Evolutionary conservation across 1,140 invertebrate genomes (phyloP).

Genomic region (Papilio helenus): DNA sequence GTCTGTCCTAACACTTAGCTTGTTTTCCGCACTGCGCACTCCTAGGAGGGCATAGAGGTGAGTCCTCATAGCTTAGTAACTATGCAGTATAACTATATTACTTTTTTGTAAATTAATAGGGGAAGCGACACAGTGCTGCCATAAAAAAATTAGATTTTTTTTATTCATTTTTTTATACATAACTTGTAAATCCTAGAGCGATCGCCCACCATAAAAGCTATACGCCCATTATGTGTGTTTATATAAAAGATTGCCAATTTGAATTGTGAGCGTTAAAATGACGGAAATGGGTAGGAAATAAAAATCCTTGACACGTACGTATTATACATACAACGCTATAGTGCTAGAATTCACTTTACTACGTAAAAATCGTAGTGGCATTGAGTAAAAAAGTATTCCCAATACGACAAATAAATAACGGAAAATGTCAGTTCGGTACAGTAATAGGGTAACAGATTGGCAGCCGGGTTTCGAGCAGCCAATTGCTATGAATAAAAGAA

Average conservation of each 20-base stretch:
- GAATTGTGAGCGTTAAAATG: too few species aligned
- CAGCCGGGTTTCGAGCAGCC: background rate
- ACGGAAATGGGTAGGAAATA: too few species aligned
- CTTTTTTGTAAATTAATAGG: background rate
- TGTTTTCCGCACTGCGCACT: constrained; percentile 70
- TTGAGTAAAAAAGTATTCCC: constrained; percentile 1
- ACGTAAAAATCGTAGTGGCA: background rate
- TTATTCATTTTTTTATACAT: too few species aligned
- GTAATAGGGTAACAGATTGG: background rate
- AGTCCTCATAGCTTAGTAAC: constrained; percentile 52
- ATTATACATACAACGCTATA: background rate
- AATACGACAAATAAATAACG: background rate
- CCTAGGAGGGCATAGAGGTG: constrained; percentile 80
- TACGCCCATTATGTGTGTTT: too few species aligned
- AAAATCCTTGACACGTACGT: too few species aligned
- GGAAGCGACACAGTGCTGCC: too few species aligned
- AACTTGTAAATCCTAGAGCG: too few species aligned
- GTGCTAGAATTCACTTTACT: background rate
- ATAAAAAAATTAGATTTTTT: too few species aligned
- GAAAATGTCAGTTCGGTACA: background rate
- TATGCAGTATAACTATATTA: constrained; percentile 26
- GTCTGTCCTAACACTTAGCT: constrained; percentile 76
- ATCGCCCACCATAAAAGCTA: too few species aligned
- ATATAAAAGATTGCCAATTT: too few species aligned
- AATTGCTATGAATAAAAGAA: constrained; percentile 15